These are phyloP conservation scores for Umimayanthus chanpuru DNA, from an alignment of 92 coral and sea anemone genomes.

Conservation along the genomic window DNA sequence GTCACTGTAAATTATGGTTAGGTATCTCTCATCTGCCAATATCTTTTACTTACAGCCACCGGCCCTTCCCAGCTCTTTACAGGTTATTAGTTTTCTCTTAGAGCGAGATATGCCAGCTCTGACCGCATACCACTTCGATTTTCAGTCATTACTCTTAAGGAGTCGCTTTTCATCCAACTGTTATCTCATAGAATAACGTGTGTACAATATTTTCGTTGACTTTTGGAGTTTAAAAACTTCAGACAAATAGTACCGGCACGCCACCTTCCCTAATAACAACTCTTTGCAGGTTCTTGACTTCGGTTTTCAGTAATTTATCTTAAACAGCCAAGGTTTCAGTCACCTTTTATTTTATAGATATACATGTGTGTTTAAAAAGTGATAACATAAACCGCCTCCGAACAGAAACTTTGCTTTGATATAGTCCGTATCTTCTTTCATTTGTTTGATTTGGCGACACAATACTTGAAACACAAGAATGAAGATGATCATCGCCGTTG, in stretches of 20 bases:
- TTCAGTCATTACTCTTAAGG: not conserved
- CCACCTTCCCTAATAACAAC: no score
- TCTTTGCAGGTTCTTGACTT: not conserved
- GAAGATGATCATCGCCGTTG: not conserved
- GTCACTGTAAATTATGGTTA: no score
- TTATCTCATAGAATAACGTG: not conserved
- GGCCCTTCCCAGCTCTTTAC: not conserved
- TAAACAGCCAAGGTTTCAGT: not conserved
- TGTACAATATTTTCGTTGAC: no score
- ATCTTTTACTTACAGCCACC: no score
- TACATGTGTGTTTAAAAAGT: no score
- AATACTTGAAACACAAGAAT: not conserved
- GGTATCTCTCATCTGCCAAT: no score
- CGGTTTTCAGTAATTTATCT: not conserved
- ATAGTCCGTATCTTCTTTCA: no score
- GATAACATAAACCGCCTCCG: no score
- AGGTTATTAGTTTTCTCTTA: not conserved
- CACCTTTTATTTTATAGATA: no score
- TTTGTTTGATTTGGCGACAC: not conserved
- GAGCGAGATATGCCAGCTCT: not conserved
- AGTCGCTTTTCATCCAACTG: not conserved
- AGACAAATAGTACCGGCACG: no score
- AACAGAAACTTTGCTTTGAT: no score
- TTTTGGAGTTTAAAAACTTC: no score
- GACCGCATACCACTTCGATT: not conserved